Base-by-base conservation (phyloP, 2,797 vertebrate species). In the Characodon lateralis region DNA sequence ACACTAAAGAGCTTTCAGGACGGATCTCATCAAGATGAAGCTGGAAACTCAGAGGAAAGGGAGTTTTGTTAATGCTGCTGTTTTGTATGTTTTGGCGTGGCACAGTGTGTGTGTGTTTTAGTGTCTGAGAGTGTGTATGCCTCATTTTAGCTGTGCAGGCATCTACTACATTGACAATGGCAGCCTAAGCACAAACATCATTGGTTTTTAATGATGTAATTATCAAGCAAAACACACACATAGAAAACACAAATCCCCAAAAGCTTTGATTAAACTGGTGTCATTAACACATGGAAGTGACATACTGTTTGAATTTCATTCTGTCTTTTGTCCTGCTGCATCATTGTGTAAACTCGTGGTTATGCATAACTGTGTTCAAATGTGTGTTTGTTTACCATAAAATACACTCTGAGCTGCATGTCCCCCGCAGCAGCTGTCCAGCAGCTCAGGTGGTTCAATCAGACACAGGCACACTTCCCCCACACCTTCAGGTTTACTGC, bases 201-300 rank as follows among this genome's bases (percentile, higher is more conserved):
- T 84, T 89, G 85, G 69, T 91, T 91, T 91, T 90, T 93, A 90
- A 94, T 91, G 79, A 92, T 86, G 82, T 87, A 81, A 92, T 91
- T 89, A 91, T 83, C 69, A 85, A 85, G 68, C 72, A 82, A 79
- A 73, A 82, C 77, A 71, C 74, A 78, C 80, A 82, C 26, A 81
- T 46, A 80, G 56, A 76, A 69, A 73, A 76, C 31, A 51, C 28
- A 26, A 61, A 74, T 75, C 56, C 69, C 71, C 35, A 24, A 43
- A 61, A 73, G 70, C 83, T 78, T 76, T 83, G 68, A 88, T 88
- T 79, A 63, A 87, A 85, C 76, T 71, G 58, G 5, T 31, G 63
- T 81, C 83, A 90, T 91, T 90, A 87, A 78, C 82, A 84, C 78
- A 84, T 75, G 41, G 65, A 78, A 80, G 78, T 77, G 72, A 76